A percentile compares a stretch with the other conserved stretches of the same genome.
Conservation (phyloP, 2,113 vertebrate genomes). For the Anarrhichthys ocellatus region DNA sequence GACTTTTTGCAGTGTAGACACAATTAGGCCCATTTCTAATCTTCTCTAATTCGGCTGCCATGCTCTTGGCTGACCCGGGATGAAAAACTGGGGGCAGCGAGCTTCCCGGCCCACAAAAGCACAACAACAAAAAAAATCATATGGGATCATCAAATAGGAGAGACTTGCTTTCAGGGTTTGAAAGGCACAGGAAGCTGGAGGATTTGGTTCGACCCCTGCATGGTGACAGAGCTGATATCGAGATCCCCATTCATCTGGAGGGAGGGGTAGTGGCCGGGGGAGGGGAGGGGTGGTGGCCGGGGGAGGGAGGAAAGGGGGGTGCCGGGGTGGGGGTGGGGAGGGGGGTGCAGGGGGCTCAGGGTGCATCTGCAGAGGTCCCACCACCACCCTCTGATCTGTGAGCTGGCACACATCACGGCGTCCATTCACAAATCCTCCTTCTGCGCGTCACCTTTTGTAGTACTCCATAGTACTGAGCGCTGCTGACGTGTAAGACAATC, state of each 20-base stretch:
- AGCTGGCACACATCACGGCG: constrained; percentile 84
- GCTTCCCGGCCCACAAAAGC: constrained; percentile 61
- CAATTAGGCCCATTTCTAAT: constrained; percentile 49
- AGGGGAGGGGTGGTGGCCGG: constrained; percentile 25
- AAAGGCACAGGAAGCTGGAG: constrained; percentile 73
- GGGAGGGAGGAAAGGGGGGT: neutral
- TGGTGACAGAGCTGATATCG: constrained; percentile 74
- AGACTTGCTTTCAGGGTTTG: constrained; percentile 65
- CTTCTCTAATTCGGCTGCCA: constrained; percentile 47
- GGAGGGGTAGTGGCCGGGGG: constrained; percentile 27
- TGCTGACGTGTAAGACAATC: constrained; percentile 80
- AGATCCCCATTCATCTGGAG: constrained; percentile 75
- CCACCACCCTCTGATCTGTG: constrained; percentile 81
- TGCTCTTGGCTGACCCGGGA: constrained; percentile 56
- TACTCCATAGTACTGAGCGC: constrained; percentile 74
- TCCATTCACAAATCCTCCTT: constrained; percentile 88
- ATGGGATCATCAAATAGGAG: constrained; percentile 74
- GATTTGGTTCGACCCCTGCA: constrained; percentile 78
- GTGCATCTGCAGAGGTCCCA: constrained; percentile 84
- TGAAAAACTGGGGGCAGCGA: constrained; percentile 34
- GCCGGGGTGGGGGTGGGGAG: neutral
- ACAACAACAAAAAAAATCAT: constrained; percentile 67
- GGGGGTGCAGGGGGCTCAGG: constrained; percentile 40
- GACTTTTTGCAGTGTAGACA: constrained; percentile 46
- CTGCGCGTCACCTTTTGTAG: constrained; percentile 80